Evolutionary conservation across 2,113 vertebrate species (phyloP).

Genomic region (Clinocottus analis): DNA sequence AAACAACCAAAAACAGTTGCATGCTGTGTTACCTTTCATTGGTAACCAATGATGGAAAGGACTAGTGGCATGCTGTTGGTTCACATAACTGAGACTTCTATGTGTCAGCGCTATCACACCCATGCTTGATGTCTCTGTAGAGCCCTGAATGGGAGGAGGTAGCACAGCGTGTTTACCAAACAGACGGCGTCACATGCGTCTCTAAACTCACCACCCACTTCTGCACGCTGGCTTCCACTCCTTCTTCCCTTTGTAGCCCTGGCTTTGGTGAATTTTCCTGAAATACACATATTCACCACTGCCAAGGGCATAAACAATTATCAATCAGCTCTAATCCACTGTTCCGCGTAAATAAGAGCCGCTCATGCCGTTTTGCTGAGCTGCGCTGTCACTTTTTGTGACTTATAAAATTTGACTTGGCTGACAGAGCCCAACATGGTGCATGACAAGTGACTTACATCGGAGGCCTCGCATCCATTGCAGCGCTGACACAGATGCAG

Average conservation of each 20-base stretch:
- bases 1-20: background rate
- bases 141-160: constrained; percentile 37
- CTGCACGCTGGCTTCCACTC: constrained; percentile 52
- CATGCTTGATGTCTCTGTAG: constrained; percentile 37
- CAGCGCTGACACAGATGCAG: constrained; percentile 45
- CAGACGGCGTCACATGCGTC: constrained; percentile 45
- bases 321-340: constrained; percentile 83
- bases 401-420: constrained; percentile 78
- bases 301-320: constrained; percentile 84
- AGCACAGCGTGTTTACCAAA: constrained; percentile 52
- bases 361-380: constrained; percentile 74
- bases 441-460: constrained; percentile 74
- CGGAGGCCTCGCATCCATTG: constrained; percentile 76
- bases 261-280: constrained; percentile 77
- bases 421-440: constrained; percentile 72
- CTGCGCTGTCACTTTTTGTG: constrained; percentile 74
- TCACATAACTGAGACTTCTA: background rate
- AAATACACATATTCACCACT: constrained; percentile 81
- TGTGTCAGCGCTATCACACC: constrained; percentile 22
- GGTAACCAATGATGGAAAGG: background rate
- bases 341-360: constrained; percentile 79
- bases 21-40: background rate
- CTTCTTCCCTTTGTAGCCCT: constrained; percentile 61
- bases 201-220: constrained; percentile 65
- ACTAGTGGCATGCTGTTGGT: constrained; percentile 5